Evolutionary conservation across 1,140 invertebrate species (phyloP).

Genomic region (Bemisia tabaci): DNA sequence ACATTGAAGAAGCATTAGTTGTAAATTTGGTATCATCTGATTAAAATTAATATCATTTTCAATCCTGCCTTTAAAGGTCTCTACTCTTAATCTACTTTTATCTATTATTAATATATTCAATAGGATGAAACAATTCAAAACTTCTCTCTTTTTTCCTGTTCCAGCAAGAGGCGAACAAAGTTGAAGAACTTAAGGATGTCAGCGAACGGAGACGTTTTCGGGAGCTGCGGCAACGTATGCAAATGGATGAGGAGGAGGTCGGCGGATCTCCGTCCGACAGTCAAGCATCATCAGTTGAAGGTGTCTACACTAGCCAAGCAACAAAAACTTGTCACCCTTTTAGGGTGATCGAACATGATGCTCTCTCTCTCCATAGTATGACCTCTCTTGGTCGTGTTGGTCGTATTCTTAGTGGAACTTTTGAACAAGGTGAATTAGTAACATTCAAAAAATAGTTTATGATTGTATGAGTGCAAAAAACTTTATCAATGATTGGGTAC

Average conservation of each 20-base stretch:
- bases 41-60: no score
- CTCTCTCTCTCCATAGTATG: conserved; percentile 71
- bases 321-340: conserved; percentile 56
- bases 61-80: no score
- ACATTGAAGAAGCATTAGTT: no score
- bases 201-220: conserved; percentile 53
- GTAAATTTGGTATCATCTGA: no score
- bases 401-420: conserved; percentile 49
- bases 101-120: no score
- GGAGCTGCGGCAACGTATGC: conserved; percentile 67
- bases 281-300: conserved; percentile 55
- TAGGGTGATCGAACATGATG: conserved; percentile 71
- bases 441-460: no score
- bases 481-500: no score
- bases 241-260: conserved; percentile 57
- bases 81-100: no score
- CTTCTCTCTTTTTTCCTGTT: no score
- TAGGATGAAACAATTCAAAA: no score
- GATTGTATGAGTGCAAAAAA: no score
- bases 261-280: conserved; percentile 57
- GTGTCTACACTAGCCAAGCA: conserved; percentile 38
- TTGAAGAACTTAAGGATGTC: conserved; percentile 10
- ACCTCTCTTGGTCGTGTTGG: conserved; percentile 68
- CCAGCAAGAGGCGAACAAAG: no score
- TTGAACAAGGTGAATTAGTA: background rate